These are phyloP conservation scores for Muschampia plurimacula DNA, from an alignment of 2,888 invertebrate genomes.

Conservation along the genomic window DNA sequence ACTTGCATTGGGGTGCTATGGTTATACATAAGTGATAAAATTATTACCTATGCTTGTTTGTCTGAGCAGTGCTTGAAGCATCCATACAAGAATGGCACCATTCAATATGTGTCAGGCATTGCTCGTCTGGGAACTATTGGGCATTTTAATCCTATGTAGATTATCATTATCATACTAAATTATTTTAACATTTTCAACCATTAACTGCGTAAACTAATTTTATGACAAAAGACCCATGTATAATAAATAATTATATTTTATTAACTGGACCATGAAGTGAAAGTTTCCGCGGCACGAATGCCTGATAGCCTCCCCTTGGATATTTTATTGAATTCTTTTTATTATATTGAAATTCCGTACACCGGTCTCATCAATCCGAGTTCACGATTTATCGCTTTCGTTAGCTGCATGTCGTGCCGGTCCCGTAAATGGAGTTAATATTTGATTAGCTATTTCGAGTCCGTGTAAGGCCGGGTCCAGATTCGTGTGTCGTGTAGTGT, in stretches of 20 bases:
- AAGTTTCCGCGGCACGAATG: slow-evolving; percentile 83
- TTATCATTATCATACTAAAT: slow-evolving; percentile 85
- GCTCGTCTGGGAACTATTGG: slow-evolving; percentile 84
- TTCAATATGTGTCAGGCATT: slow-evolving; percentile 65
- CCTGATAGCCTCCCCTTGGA: slow-evolving; percentile 82
- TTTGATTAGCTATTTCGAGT: slow-evolving; percentile 41
- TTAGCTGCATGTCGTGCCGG: slow-evolving; percentile 75
- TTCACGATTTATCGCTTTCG: slow-evolving; percentile 76
- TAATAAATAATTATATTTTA: slow-evolving; percentile 56
- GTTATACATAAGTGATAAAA: slow-evolving; percentile 83
- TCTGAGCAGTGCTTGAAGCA: slow-evolving; percentile 72
- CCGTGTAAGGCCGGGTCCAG: slow-evolving; percentile 6
- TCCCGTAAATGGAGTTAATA: slow-evolving; percentile 53
- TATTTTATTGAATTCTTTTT: slow-evolving; percentile 66
- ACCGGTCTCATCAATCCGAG: slow-evolving; percentile 78
- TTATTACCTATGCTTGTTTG: slow-evolving; percentile 81
- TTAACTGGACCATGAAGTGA: slow-evolving; percentile 78
- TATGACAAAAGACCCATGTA: slow-evolving; percentile 68
- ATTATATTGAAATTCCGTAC: slow-evolving; percentile 68
- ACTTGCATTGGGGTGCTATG: slow-evolving; percentile 86
- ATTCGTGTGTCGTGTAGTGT: not conserved
- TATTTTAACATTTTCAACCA: slow-evolving; percentile 84
- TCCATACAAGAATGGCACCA: slow-evolving; percentile 42
- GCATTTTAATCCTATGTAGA: slow-evolving; percentile 86
- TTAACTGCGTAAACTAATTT: slow-evolving; percentile 85